These are phyloP conservation scores for Ylistrum balloti DNA, from an alignment of 1,140 invertebrate species.

Conservation along the genomic window DNA sequence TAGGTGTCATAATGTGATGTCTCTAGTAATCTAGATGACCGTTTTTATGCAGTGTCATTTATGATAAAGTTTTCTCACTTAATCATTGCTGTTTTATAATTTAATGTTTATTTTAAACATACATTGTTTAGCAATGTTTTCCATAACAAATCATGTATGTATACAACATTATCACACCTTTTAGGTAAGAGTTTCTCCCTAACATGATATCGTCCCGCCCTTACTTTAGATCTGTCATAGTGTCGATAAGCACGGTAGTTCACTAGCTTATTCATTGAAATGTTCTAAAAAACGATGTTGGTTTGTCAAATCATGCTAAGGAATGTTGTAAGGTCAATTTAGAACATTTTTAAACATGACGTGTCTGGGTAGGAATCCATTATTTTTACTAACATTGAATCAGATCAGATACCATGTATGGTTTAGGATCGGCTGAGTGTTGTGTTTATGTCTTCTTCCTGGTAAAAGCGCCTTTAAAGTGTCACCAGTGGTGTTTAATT, in stretches of 20 bases:
- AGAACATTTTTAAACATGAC: neutral
- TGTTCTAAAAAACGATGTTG: neutral
- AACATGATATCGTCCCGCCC: neutral
- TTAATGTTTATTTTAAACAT: neutral
- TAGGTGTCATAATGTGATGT: too few species aligned
- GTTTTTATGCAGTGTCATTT: neutral
- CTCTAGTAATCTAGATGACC: too few species aligned
- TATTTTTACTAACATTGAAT: constrained; percentile 36
- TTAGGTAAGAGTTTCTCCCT: neutral
- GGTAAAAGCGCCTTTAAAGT: neutral
- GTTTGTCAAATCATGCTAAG: neutral
- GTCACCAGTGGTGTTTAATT: neutral
- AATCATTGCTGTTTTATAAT: neutral
- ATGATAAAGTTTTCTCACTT: neutral
- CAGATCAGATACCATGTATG: neutral
- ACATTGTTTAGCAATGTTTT: neutral
- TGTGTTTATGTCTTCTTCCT: neutral
- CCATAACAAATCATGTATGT: neutral
- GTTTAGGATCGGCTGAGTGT: constrained; percentile 2
- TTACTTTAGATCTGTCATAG: neutral
- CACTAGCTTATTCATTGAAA: constrained; percentile 7
- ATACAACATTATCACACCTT: constrained; percentile 34
- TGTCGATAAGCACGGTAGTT: neutral
- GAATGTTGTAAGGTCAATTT: neutral
- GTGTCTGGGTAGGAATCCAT: neutral